These are phyloP conservation scores for Amyelois transitella DNA, from an alignment of 1,140 invertebrate genomes.

Conservation along the genomic window DNA sequence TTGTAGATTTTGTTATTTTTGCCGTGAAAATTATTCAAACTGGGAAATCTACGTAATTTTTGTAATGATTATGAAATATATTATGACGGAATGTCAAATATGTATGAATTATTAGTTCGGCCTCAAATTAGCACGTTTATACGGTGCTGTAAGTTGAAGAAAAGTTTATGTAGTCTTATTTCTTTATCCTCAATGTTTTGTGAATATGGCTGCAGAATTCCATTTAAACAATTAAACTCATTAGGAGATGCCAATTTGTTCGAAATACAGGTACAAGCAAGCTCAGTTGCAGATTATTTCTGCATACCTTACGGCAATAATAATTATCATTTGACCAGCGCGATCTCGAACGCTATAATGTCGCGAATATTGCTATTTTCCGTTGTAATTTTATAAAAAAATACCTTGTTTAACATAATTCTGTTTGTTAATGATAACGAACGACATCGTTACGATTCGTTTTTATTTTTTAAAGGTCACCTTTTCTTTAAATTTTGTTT, in stretches of 20 bases:
- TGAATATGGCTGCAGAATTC: slow-evolving; percentile 20
- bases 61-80: too few species aligned
- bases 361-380: slow-evolving; percentile 12
- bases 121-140: too few species aligned
- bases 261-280: slow-evolving; percentile 29
- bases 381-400: slow-evolving; percentile 16
- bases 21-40: too few species aligned
- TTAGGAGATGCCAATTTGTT: slow-evolving; percentile 27
- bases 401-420: not conserved
- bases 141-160: too few species aligned
- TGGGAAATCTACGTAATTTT: too few species aligned
- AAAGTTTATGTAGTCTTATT: not conserved
- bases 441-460: too few species aligned
- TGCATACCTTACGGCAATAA: slow-evolving; percentile 29
- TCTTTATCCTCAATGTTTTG: not conserved
- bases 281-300: slow-evolving; percentile 29
- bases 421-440: not conserved
- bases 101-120: too few species aligned
- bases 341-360: not conserved
- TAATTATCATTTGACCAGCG: slow-evolving; percentile 25
- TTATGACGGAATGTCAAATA: too few species aligned
- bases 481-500: too few species aligned
- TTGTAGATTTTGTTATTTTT: too few species aligned
- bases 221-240: slow-evolving; percentile 32
- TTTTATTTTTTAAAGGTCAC: too few species aligned